Evolutionary conservation across 1,140 invertebrate genomes (phyloP), one percentile per base, ranked within the genome.

Genomic region (Camponotus vicinus): DNA sequence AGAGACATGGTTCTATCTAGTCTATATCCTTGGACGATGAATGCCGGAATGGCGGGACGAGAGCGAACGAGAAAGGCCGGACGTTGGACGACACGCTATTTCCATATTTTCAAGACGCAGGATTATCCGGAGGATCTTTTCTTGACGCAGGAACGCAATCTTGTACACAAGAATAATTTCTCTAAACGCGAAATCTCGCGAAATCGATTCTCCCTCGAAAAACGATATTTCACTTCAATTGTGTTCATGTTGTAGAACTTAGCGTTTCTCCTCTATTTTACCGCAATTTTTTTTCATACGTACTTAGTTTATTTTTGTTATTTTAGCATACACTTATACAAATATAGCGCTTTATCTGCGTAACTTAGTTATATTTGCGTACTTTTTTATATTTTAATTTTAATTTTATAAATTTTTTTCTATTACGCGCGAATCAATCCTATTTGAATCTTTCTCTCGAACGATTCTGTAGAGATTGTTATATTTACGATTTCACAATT

Each of bases 401-500:
- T 27, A 70, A 57, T 57, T 45, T 59, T 21, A 34, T 59, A 49
- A 70, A 40, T 57, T 3, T 11, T 59, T n/a, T 70, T 34, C 42
- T 32, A 18, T 40, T 37, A 21, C 1, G 6, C 13, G 18, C n/a
- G 21, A 52, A 18, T 2, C 32, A n/a, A 52, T 52, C 1, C 49
- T 9, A 21, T 69, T 40, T 27, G 49, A 57, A 42, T 49, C 11
- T 70, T 42, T 42, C 6, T 52, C 21, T 70, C 32, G 11, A 9
- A 80, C 6, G 11, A 42, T 42, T 18, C 70, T 42, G 6, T 61
- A 73, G 15, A 61, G 34, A 42, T 34, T 61, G 34, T 59, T 82
- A 45, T 75, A 55, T 75, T 75, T 75, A 61, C 79, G 49, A 59
- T 82, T 73, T 82, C 52, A 63, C 42, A 73, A 49, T 45, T 75